phyloP scores from a whole-genome alignment of 2,113 vertebrate species.

The Campylomormyrus tamandua region DNA sequence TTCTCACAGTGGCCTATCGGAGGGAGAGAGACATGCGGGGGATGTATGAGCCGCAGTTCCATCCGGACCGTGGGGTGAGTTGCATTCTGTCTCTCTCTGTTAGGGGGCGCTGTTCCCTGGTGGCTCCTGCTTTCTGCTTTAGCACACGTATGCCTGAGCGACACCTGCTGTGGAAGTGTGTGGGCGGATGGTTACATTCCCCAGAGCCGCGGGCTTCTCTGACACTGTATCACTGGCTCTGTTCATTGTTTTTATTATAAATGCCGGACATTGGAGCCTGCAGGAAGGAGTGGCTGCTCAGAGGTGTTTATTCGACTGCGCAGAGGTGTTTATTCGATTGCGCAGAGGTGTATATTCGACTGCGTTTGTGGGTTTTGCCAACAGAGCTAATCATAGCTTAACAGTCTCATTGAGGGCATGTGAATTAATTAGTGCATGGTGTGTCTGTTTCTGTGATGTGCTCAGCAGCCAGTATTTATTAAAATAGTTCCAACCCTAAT shows the following conservation, averaged over 20 bases:
- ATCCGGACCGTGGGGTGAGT: slow-evolving; percentile 42
- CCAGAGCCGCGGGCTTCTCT: neutral
- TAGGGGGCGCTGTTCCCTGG: neutral
- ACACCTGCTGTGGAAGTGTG: neutral
- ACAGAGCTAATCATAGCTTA: neutral
- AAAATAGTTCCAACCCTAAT: neutral
- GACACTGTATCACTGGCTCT: neutral
- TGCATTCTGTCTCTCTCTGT: neutral
- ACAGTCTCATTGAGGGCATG: neutral
- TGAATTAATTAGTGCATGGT: neutral
- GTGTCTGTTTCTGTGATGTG: neutral
- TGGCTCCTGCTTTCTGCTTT: neutral
- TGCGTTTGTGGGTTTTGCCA: neutral
- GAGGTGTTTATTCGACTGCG: neutral
- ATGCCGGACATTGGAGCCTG: neutral
- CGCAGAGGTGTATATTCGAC: neutral
- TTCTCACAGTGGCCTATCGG: slow-evolving; percentile 31
- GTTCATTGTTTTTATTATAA: neutral
- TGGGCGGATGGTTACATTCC: neutral
- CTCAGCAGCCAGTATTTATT: neutral
- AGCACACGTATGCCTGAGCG: neutral
- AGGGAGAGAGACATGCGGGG: slow-evolving; percentile 32
- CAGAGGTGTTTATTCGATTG: neutral
- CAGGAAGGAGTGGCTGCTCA: neutral
- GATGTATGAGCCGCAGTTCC: slow-evolving; percentile 41